phyloP scores from a whole-genome alignment of 1,140 invertebrate species.

The Pomacea maculata region DNA sequence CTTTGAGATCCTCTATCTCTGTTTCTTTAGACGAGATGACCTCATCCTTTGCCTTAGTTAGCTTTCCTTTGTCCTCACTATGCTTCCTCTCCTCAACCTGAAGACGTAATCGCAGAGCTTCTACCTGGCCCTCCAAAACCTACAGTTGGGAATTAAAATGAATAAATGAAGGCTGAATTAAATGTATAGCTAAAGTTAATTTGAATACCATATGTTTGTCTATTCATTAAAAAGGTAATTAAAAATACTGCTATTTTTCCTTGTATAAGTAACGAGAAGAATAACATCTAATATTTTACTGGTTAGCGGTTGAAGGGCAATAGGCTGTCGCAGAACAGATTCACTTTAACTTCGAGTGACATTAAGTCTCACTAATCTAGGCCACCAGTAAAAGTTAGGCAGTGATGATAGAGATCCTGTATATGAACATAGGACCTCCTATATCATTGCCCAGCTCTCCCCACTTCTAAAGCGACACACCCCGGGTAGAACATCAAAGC shows the following conservation, averaged over 20 bases:
- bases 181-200: constrained; percentile 12
- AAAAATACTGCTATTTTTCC: too few relatives aligned
- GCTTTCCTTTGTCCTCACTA: constrained; percentile 37
- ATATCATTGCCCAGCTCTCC: background rate
- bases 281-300: too few relatives aligned
- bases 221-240: too few relatives aligned
- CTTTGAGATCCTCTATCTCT: constrained; percentile 48
- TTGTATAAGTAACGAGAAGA: too few relatives aligned
- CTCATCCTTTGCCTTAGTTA: constrained; percentile 42
- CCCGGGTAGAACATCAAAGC: background rate
- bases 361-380: background rate
- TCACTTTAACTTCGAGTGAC: background rate
- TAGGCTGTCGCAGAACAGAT: constrained; percentile 9
- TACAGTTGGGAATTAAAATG: constrained; percentile 39
- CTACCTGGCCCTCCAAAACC: constrained; percentile 50
- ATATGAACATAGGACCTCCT: background rate
- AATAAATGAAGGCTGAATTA: constrained; percentile 15
- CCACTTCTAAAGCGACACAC: background rate
- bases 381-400: background rate
- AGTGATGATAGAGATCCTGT: background rate
- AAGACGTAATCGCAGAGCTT: constrained; percentile 43
- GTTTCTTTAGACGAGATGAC: constrained; percentile 40
- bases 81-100: constrained; percentile 50
- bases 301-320: background rate
- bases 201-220: constrained; percentile 16